Evolutionary conservation across 1,140 invertebrate genomes (phyloP).

Genomic region (Apis mellifera): DNA sequence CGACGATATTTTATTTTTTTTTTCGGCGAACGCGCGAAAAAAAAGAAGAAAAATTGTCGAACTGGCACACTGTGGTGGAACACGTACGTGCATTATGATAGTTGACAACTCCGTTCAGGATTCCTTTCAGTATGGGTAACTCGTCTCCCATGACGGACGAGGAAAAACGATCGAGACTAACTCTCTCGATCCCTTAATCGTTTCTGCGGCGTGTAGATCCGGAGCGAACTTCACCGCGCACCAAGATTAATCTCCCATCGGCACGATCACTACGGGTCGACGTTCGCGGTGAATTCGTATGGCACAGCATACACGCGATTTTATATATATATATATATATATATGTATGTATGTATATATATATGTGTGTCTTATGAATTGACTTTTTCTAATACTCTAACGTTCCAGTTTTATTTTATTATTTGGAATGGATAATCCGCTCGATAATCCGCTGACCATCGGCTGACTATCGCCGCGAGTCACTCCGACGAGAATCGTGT

Average conservation of each 20-base stretch:
- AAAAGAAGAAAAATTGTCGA: no score
- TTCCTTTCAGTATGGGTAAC: conserved; percentile 92
- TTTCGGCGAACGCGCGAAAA: background rate
- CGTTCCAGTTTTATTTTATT: background rate
- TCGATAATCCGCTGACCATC: conserved; percentile 8
- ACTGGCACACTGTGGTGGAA: conserved; percentile 11
- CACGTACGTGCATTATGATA: conserved; percentile 95
- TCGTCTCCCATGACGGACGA: conserved; percentile 88
- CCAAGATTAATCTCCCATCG: conserved; percentile 42
- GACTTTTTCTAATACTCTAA: no score
- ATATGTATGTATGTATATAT: no score
- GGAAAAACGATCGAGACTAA: conserved; percentile 36
- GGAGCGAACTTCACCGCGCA: conserved; percentile 43
- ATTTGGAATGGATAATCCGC: background rate
- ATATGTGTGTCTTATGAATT: no score
- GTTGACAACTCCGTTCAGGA: conserved; percentile 92
- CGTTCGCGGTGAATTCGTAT: background rate
- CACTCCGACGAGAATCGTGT: conserved; percentile 64
- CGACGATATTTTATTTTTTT: no score
- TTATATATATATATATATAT: background rate
- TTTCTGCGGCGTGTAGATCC: conserved; percentile 66
- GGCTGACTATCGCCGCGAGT: conserved; percentile 54
- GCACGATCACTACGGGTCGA: conserved; percentile 36
- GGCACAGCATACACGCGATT: conserved; percentile 12
- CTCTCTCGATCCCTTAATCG: conserved; percentile 22